Conservation (phyloP, 2,113 vertebrate species). For the Sitta europaea region DNA sequence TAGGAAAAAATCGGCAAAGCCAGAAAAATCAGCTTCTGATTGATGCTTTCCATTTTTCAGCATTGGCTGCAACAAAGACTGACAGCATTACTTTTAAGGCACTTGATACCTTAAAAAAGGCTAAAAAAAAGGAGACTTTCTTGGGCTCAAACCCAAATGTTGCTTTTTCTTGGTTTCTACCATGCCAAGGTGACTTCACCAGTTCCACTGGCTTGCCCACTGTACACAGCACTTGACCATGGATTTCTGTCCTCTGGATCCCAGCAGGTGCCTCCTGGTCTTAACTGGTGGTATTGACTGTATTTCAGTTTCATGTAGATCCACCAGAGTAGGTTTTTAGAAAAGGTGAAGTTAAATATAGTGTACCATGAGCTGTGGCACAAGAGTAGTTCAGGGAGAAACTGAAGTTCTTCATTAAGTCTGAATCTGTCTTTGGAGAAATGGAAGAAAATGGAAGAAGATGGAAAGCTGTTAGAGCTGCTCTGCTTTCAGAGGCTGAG, state of each 20-base stretch:
- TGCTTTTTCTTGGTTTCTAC: neutral
- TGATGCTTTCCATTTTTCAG: neutral
- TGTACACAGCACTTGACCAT: neutral
- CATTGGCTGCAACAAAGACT: neutral
- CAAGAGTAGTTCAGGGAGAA: neutral
- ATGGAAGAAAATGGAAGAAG: neutral
- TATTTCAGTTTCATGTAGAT: neutral
- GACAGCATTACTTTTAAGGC: neutral
- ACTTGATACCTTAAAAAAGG: neutral
- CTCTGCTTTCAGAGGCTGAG: neutral
- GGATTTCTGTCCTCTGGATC: neutral
- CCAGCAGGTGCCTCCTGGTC: neutral
- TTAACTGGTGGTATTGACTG: neutral
- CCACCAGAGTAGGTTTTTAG: neutral
- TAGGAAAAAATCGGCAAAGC: neutral
- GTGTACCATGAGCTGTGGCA: neutral
- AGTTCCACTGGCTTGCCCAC: neutral
- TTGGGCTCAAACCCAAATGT: neutral
- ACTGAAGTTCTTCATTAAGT: neutral
- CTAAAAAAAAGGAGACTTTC: neutral
- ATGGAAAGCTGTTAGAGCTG: neutral
- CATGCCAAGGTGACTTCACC: fast-evolving
- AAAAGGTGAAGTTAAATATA: neutral
- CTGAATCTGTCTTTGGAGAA: neutral
- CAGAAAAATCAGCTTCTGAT: neutral